Base-by-base conservation (phyloP, 2,797 vertebrate species). In the Tadarida brasiliensis region DNA sequence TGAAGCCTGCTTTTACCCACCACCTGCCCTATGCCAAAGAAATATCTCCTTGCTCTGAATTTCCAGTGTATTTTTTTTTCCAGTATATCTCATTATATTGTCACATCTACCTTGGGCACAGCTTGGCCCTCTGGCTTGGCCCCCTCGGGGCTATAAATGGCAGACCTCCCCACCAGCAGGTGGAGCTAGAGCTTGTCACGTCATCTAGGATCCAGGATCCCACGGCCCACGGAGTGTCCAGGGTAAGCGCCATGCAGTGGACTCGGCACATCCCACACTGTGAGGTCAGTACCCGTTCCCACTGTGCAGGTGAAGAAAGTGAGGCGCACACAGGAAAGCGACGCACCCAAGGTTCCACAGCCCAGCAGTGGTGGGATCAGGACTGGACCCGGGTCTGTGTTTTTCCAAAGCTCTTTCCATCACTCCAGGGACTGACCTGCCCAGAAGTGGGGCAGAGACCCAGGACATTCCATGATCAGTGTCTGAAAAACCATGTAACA, bases 391-490 rank as follows among this genome's bases (percentile, higher is more conserved):
- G 44, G 70, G 12, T 20, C 73, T 51, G 51, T 39, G 28, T 65
- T 39, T 81, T 54, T 39, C 71, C 92, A 76, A 71, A 84, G 51
- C 35, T 56, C 39, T 57, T 19, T 39, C 67, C 74, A n/a, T 56
- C 11, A 3, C 10, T 2, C 19, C 28, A 47, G 19, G 15, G 47
- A 68, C 54, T 28, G n/a, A 35, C 12, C 3, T 20, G 63, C 8
- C 63, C 44, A 49, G 33, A 73, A 17, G 2, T 2, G 7, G n/a
- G 10, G 5, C 11, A 1, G 30, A 47, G 39, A 24, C 49, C 51
- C 59, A 39, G 71, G 26, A 17, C 56, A 16, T 11, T 39, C 57
- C 19, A 26, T 0, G 1, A 22, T 51, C 59, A 65, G 57, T 39
- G 35, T 77, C 70, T 3, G 24, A 80, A 90, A 89, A 57, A 33